A percentile compares a stretch with the other conserved stretches of the same genome.
Evolutionary conservation across 2,888 invertebrate species (phyloP).

Genomic region (Bellardia pandia): DNA sequence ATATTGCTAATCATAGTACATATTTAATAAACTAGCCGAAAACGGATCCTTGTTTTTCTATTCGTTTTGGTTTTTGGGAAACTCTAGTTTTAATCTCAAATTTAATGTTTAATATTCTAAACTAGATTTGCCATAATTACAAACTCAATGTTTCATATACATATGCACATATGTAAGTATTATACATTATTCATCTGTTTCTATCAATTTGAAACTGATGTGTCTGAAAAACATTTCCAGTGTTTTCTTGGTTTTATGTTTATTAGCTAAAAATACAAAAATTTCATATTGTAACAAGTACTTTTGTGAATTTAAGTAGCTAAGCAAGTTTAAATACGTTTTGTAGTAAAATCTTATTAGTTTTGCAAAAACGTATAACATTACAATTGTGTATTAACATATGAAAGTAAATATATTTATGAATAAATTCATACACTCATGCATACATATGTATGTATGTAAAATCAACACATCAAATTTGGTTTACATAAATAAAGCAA

Average conservation of each 20-base stretch:
- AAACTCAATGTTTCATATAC: too few relatives aligned
- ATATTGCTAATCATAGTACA: too few relatives aligned
- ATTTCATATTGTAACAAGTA: too few relatives aligned
- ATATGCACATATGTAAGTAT: too few relatives aligned
- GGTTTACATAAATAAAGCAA: conserved; percentile 14
- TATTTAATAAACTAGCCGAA: too few relatives aligned
- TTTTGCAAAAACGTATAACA: neutral
- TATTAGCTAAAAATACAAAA: neutral
- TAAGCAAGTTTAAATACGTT: neutral
- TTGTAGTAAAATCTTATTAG: neutral
- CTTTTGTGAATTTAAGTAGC: too few relatives aligned
- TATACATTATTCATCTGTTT: neutral
- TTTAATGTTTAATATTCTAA: too few relatives aligned
- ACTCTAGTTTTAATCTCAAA: too few relatives aligned
- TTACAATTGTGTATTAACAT: conserved; percentile 6
- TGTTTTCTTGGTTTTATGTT: neutral
- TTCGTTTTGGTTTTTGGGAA: too few relatives aligned
- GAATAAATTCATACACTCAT: neutral
- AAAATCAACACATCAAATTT: conserved; percentile 36
- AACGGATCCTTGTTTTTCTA: too few relatives aligned
- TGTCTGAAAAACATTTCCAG: neutral
- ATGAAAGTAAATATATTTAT: neutral
- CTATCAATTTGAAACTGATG: neutral
- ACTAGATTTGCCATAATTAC: too few relatives aligned
- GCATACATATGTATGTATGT: conserved; percentile 16